Conservation (phyloP, 2,888 invertebrate genomes). For the Xylota segnis region DNA sequence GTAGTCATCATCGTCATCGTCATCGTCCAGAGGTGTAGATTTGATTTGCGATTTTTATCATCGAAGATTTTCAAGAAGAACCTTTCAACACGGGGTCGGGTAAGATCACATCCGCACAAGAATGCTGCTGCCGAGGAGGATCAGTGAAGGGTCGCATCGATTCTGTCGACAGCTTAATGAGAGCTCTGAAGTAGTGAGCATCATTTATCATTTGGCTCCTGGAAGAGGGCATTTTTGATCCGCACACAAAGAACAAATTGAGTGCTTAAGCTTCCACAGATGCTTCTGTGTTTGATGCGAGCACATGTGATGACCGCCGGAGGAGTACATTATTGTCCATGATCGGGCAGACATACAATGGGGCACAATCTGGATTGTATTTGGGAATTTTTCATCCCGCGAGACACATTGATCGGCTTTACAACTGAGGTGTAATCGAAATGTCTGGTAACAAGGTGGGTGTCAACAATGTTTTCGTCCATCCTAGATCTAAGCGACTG, state of each 20-base stretch:
- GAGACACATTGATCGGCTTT: no score
- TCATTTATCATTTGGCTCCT: conserved; percentile 61
- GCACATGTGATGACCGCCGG: conserved; percentile 36
- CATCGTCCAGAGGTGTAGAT: conserved; percentile 57
- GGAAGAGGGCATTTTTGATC: conserved; percentile 48
- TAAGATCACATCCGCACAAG: conserved; percentile 18
- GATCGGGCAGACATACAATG: conserved; percentile 18
- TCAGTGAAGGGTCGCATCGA: conserved; percentile 54
- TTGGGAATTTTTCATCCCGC: no score
- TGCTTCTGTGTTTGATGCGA: conserved; percentile 53
- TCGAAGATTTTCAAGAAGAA: conserved; percentile 64
- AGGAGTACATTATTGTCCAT: conserved; percentile 11
- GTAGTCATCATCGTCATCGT: background rate
- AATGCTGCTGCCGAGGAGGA: conserved; percentile 39
- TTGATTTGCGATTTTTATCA: conserved; percentile 76
- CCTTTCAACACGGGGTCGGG: conserved; percentile 22
- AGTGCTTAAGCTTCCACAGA: conserved; percentile 54
- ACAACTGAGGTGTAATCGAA: no score
- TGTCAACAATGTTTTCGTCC: no score
- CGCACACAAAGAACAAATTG: conserved; percentile 60
- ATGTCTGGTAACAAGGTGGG: no score
- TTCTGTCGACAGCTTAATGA: conserved; percentile 68
- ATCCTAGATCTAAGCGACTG: no score
- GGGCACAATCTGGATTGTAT: no score
- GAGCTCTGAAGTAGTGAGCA: conserved; percentile 51